Evolutionary conservation across 2,113 vertebrate genomes (phyloP).

Genomic region (Vireo altiloquus): DNA sequence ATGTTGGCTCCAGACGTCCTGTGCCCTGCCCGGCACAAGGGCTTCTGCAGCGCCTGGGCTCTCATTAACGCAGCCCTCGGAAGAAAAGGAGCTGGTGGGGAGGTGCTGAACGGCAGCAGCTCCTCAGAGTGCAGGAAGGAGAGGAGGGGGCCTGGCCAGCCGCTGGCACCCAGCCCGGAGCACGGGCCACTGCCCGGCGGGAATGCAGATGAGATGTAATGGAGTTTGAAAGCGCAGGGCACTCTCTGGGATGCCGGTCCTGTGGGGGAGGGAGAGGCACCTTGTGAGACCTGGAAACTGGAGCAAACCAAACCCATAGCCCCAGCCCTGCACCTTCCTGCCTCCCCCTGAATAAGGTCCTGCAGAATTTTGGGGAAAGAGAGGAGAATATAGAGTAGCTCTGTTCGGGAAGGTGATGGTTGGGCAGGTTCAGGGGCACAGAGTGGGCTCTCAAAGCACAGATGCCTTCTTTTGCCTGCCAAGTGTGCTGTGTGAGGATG

Average conservation of each 20-base stretch:
- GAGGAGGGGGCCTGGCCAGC: neutral
- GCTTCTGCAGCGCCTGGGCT: neutral
- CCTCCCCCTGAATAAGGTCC: neutral
- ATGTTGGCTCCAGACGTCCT: neutral
- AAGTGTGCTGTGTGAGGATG: neutral
- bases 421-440: neutral
- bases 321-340: neutral
- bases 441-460: neutral
- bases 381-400: neutral
- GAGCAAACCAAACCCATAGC: neutral
- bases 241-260: neutral
- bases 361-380: neutral
- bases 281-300: neutral
- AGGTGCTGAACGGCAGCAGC: neutral
- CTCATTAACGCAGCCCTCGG: neutral
- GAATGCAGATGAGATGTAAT: slow-evolving; percentile 35
- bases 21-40: neutral
- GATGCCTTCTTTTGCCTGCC: neutral
- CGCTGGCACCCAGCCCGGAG: neutral
- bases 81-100: neutral
- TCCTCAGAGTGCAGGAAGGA: neutral
- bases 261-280: neutral
- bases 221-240: neutral
- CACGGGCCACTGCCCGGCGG: neutral
- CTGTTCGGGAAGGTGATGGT: neutral